Percentiles rank a stretch among this genome's conserved stretches.
Conservation (phyloP, 2,888 invertebrate species). For the Carcina quercana region DNA sequence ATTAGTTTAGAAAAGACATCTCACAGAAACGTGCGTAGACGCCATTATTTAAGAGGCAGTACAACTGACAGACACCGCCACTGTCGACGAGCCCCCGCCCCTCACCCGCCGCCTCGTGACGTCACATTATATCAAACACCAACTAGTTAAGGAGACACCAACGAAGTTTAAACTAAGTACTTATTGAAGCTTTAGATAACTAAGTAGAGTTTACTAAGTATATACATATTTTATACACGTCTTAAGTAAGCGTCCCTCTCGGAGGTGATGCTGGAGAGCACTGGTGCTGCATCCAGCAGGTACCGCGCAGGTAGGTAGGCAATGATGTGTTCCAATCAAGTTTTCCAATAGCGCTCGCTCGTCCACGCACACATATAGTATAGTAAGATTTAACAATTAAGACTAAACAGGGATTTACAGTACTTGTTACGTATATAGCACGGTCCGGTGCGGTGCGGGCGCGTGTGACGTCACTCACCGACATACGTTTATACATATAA, state of each 20-base stretch:
- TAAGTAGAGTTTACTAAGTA: constrained; percentile 16
- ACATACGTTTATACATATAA: no score
- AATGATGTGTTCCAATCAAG: constrained; percentile 63
- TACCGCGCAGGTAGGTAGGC: constrained; percentile 26
- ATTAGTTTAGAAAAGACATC: background rate
- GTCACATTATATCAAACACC: constrained; percentile 63
- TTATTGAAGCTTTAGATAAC: constrained; percentile 1
- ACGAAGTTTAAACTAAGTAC: constrained; percentile 2
- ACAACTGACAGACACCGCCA: no score
- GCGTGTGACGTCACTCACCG: no score
- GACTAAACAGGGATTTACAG: no score
- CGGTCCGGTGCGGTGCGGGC: no score
- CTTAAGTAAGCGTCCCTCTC: no score
- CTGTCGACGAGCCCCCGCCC: constrained; percentile 4
- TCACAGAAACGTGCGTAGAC: no score
- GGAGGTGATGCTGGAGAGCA: no score
- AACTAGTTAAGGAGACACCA: constrained; percentile 49
- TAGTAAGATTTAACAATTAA: no score
- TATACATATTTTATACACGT: constrained; percentile 34
- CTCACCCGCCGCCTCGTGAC: constrained; percentile 15
- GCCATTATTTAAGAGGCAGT: no score
- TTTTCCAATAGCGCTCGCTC: constrained; percentile 54
- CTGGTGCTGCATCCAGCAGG: no score
- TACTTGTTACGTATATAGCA: no score
- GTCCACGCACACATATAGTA: constrained; percentile 30